Evolutionary conservation across 2,113 vertebrate genomes (phyloP), one percentile per base, ranked within the genome.

Genomic region (Myotis davidii): DNA sequence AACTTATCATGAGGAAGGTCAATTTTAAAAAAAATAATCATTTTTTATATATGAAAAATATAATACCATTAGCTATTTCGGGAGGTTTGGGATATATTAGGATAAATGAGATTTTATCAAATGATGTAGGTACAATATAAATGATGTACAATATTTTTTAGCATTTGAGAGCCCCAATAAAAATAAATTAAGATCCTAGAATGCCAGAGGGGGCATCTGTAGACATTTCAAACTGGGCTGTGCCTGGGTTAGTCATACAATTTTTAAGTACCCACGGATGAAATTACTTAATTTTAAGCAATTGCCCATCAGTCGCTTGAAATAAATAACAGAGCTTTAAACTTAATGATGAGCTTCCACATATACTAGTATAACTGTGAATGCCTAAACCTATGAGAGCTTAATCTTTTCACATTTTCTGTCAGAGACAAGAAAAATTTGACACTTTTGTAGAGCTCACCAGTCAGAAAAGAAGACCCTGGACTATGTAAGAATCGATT

Each of bases 361-460:
- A 72, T 76, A 29, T 85, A 42, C 42, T 42, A 42, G 42, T 42
- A 9, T 84, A 83, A 77, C 21, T 94, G 32, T 91, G 61, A 89
- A 94, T 78, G 32, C 17, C 42, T 92, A 64, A 96, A 86, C 54
- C 42, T 77, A 32, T 29, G n/a, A n/a, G n/a, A n/a, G n/a, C 70
- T 92, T 84, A 42, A 79, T 88, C 17, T 67, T 90, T 94, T 90
- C 37, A 73, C 70, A 91, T 90, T 92, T 94, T 64, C 69, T 88
- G 3, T 85, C 25, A 77, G 54, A 88, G 3, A 39, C 32, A 67
- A 88, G 32, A 73, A 93, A 83, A 34, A 86, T 34, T 69, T 87
- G 50, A 54, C 9, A 54, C 45, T 52, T 94, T 16, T 86, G 39
- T 93, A n/a, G 37, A 50, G 50, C 27, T 50, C 77, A 87, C 64